A percentile compares a stretch with the other conserved stretches of the same genome.
These are phyloP conservation scores for Cotesia congregata DNA, from an alignment of 2,888 invertebrate species.

Conservation along the genomic window DNA sequence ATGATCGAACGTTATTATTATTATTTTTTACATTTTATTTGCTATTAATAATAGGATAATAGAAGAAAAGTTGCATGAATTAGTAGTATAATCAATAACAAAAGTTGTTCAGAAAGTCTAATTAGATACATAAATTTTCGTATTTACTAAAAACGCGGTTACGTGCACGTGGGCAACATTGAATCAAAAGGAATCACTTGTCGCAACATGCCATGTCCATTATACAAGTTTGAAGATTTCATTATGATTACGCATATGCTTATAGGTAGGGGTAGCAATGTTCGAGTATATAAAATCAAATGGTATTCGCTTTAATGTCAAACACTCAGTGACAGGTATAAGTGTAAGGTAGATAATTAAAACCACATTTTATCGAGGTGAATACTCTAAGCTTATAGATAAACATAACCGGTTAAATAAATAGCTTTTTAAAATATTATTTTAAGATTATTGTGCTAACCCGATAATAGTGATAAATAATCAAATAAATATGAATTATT, in stretches of 20 bases:
- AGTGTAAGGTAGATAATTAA: constrained; percentile 23
- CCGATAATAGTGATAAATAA: not conserved
- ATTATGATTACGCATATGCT: constrained; percentile 38
- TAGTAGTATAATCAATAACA: not conserved
- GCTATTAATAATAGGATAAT: not conserved
- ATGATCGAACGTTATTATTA: constrained; percentile 1
- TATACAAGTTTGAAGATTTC: constrained; percentile 32
- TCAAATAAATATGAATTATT: not conserved
- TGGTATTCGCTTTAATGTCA: constrained; percentile 53
- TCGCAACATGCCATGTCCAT: constrained; percentile 25
- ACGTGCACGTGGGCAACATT: constrained; percentile 26
- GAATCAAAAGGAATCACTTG: constrained; percentile 34
- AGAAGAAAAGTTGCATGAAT: not conserved
- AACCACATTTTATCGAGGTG: not conserved
- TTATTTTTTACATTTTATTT: not conserved
- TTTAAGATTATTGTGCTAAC: not conserved
- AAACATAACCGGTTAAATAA: not conserved
- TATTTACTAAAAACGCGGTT: constrained; percentile 19
- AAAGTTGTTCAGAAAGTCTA: constrained; percentile 2
- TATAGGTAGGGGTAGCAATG: constrained; percentile 27
- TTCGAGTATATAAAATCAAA: constrained; percentile 62
- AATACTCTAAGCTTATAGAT: not conserved
- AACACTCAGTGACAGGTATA: constrained; percentile 43
- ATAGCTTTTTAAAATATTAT: not conserved
- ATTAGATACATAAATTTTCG: constrained; percentile 14